Base-by-base conservation (phyloP, 2,888 invertebrate species). In the Lithosia quadra region DNA sequence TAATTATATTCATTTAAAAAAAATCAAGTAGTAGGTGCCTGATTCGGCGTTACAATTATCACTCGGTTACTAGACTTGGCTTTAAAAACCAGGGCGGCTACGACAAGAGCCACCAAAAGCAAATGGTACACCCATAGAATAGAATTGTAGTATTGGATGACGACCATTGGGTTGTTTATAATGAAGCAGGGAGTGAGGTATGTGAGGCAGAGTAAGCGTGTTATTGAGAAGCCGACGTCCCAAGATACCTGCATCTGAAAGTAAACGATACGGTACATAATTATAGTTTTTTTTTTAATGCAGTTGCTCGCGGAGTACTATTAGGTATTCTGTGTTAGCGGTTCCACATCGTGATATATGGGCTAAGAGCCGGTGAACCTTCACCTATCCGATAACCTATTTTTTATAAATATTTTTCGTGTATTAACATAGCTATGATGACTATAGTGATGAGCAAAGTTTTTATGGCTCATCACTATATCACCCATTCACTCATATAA, bases 161-260 rank as follows among this genome's bases (percentile, higher is more conserved):
- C 34, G 8, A 71, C 39, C 18, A 62, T 21, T 1, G 86, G 78
- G 69, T 93, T 88, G 5, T 69, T 56, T 1, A 93, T 63, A 2
- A 91, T 74, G 22, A 92, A 81, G 69, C 94, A 94, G 2, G 95
- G 95, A 0, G 93, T 90, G 49, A 94, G 82, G 77, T 94, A 95
- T 33, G 91, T 86, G 0, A 94, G 77, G 74, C 93, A 94, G 33
- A 94, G 86, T 24, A 90, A 56, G 2, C 95, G 88, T 92, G 93
- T 93, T 72, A 94, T 91, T 0, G 92, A 91, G 71, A 91, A 94
- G 0, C 94, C 94, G 21, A 95, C 87, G 73, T 96, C 95, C 94
- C 96, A 96, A 0, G 96, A 84, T 68, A 92, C 88, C 80, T 95
- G 95, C 80, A 93, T 91, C 96, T 97, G 92, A 82, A 94, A 95